phyloP scores from a whole-genome alignment of 2,113 vertebrate species.

The Rana temporaria region DNA sequence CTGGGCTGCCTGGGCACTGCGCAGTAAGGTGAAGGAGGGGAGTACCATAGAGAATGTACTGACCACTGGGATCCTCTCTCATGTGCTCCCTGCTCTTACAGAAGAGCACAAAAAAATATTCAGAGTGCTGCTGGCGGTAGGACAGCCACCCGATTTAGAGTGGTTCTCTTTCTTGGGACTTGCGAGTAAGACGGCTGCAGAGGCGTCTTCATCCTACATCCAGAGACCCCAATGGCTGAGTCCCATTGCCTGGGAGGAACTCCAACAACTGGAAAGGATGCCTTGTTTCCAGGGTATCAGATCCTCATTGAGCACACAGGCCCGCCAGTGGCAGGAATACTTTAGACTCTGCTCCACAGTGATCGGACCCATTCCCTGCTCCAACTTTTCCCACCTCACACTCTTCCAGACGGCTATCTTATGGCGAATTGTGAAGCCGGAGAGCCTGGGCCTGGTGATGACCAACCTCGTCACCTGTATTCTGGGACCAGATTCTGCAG shows the following conservation, averaged over 20 bases:
- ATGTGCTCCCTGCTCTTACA: conserved; percentile 3
- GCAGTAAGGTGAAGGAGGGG: neutral
- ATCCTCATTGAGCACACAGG: conserved; percentile 68
- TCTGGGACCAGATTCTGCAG: conserved; percentile 64
- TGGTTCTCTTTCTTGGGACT: conserved; percentile 48
- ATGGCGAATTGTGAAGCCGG: conserved; percentile 78
- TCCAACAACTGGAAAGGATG: conserved; percentile 72
- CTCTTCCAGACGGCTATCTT: conserved; percentile 80
- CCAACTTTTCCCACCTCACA: conserved; percentile 72
- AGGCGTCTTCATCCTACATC: neutral
- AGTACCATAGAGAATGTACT: neutral
- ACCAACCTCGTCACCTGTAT: conserved; percentile 70
- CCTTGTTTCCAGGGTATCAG: conserved; percentile 73
- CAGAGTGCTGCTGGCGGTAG: neutral
- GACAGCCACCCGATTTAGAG: neutral
- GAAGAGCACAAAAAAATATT: neutral
- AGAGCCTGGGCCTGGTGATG: conserved; percentile 66
- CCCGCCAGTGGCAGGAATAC: conserved; percentile 80
- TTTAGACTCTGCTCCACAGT: conserved; percentile 74
- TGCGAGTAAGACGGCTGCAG: neutral
- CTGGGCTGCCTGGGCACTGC: neutral
- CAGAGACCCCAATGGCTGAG: conserved; percentile 74
- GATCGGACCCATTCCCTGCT: conserved; percentile 70
- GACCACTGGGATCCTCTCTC: conserved; percentile 8
- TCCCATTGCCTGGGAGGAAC: conserved; percentile 64